These are phyloP conservation scores for Apodemus speciosus DNA, from an alignment of 2,113 vertebrate genomes.

Conservation along the genomic window DNA sequence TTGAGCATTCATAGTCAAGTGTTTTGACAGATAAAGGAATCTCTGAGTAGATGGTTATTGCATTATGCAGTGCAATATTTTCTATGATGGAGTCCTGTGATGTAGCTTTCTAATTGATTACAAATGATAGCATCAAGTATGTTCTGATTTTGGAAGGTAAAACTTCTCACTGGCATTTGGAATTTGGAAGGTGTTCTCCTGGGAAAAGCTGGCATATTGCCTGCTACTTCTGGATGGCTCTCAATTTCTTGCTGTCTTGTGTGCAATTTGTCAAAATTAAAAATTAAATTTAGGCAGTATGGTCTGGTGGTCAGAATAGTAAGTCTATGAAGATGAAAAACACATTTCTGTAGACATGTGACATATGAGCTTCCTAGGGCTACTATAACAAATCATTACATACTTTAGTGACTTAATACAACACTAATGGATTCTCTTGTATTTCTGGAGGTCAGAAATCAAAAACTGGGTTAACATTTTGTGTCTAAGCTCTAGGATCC, in stretches of 20 bases:
- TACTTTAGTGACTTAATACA: background rate
- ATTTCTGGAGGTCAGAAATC: background rate
- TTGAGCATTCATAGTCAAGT: background rate
- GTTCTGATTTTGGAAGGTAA: constrained; percentile 13
- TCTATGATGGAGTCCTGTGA: background rate
- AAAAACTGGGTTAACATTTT: background rate
- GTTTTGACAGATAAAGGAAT: background rate
- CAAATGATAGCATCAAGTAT: background rate
- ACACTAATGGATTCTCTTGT: background rate
- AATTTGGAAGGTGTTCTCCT: constrained; percentile 38
- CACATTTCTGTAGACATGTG: background rate
- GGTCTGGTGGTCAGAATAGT: background rate
- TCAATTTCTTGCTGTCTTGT: constrained; percentile 12
- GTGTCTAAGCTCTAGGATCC: background rate
- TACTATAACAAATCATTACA: background rate
- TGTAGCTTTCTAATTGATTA: constrained; percentile 13
- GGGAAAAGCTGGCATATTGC: background rate
- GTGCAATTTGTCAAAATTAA: constrained; percentile 39
- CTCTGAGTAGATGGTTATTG: background rate
- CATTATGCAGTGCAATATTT: background rate
- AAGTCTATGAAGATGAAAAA: background rate
- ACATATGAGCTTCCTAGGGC: background rate
- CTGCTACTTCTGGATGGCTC: background rate
- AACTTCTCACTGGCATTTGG: background rate
- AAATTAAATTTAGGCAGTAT: background rate